Evolutionary conservation across 64 coral and sea anemone genomes (phyloP), one percentile per base, ranked within the genome.

Genomic region (Montipora cactus): DNA sequence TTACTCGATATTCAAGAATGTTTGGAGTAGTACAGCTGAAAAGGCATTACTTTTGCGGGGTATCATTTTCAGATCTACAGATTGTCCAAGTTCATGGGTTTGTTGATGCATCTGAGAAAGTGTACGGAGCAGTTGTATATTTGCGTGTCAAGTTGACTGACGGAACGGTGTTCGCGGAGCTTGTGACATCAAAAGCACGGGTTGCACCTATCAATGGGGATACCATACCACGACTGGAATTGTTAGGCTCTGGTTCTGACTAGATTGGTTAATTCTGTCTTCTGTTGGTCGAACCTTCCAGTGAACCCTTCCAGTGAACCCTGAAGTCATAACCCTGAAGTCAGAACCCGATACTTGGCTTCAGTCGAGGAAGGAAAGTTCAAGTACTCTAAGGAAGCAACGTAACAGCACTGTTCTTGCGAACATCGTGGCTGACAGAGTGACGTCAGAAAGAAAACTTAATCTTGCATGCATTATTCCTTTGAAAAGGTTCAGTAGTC

Each of bases 401-500:
- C 1, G 37, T 37, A 37, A 37, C 37, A 37, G 37, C 37, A 37
- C 37, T 37, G 37, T 37, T 37, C 37, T 37, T 37, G 37, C 37
- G 37, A 0, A 37, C 37, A 37, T 37, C 37, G 1, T 37, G 37
- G 37, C 37, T 37, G 37, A 37, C 37, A 37, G 37, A 37, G 37
- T 37, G 37, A 37, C 37, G 37, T 37, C 37, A 37, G 37, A 37
- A 37, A 37, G 37, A 37, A 37, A 37, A 37, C 68, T 16, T 53
- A 82, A 81, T 76, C 50, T 89, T 22, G 61, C 58, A 51, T 47
- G 77, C 75, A 57, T 82, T 10, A 19, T 88, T 15, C 15, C 67
- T 28, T 66, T 80, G 64, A 71, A 77, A 58, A 94, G 77, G 50
- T 94, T 88, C 92, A 88, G 85, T 71, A 94, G 85, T 75, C 48